Evolutionary conservation across 2,888 invertebrate genomes (phyloP), one percentile per base, ranked within the genome.

Genomic region (Scaptomyza reducta): DNA sequence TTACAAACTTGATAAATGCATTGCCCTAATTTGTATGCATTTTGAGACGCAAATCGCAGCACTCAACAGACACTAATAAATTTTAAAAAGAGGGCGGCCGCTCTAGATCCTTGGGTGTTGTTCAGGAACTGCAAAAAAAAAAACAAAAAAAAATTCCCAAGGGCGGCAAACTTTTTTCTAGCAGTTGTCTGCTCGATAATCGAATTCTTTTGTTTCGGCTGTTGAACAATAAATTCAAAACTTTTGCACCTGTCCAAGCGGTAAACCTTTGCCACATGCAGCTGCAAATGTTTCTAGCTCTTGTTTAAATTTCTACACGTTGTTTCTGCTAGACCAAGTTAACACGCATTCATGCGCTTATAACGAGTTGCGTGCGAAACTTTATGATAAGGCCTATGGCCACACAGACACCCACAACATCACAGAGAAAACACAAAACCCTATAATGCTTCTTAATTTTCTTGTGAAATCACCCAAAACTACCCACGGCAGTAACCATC

Each of bases 221-320:
- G 58, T 27, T 55, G 58, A 55, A 62, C 68, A 75, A 86, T 85
- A 77, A 86, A 85, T 84, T 77, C 65, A 56, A 81, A 85, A 85
- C 64, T 74, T 75, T 86, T 84, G 40, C 61, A 62, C 58, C 62
- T 63, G 62, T 45, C 42, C 42, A 56, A 35, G 41, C 38, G 35
- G 57, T 35, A 51, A 55, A 53, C 67, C 65, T 47, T 68, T 63
- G 14, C 61, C 53, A 62, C 69, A 61, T 47, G 41, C 59, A 58
- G 40, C 42, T 56, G n/a, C 53, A 62, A 50, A 38, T 42, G 49
- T 16, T 38, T 38, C 14, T 6, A 42, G 38, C 40, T 35, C 18
- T 22, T 64, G 38, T 14, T 44, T 42, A 29, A 35, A 22, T 59
- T 49, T 27, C 35, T 31, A 22, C 25, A 31, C 42, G 40, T 18